These are phyloP conservation scores for Lochmaea capreae DNA, from an alignment of 2,888 invertebrate genomes.

Conservation along the genomic window DNA sequence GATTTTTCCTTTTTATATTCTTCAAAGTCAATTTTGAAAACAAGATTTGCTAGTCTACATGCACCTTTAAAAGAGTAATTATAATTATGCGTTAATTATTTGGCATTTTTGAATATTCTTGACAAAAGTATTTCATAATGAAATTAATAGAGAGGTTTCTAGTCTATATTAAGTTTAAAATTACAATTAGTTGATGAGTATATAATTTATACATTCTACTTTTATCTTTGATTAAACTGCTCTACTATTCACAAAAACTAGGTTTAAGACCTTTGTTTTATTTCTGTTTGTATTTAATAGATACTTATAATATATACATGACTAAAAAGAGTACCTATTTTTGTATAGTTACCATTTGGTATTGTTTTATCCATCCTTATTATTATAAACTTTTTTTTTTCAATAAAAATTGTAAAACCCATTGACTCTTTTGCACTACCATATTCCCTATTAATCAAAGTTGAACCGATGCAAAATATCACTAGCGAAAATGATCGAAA, in stretches of 20 bases:
- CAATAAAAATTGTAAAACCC: too few species aligned
- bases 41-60: too few species aligned
- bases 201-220: neutral
- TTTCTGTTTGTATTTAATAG: neutral
- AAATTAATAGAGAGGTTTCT: neutral
- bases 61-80: too few species aligned
- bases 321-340: slow-evolving; percentile 17
- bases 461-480: too few species aligned
- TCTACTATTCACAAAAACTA: neutral
- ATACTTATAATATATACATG: too few species aligned
- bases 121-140: neutral
- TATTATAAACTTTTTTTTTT: neutral
- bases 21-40: too few species aligned
- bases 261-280: neutral
- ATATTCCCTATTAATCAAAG: too few species aligned
- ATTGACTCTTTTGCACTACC: too few species aligned
- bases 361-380: slow-evolving; percentile 8
- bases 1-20: too few species aligned
- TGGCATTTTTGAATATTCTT: neutral
- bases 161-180: neutral
- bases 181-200: neutral
- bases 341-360: slow-evolving; percentile 22
- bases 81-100: too few species aligned
- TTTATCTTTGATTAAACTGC: neutral
- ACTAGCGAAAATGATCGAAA: too few species aligned